Conservation (phyloP, 2,113 vertebrate species). For the Cryptotis parvus region DNA sequence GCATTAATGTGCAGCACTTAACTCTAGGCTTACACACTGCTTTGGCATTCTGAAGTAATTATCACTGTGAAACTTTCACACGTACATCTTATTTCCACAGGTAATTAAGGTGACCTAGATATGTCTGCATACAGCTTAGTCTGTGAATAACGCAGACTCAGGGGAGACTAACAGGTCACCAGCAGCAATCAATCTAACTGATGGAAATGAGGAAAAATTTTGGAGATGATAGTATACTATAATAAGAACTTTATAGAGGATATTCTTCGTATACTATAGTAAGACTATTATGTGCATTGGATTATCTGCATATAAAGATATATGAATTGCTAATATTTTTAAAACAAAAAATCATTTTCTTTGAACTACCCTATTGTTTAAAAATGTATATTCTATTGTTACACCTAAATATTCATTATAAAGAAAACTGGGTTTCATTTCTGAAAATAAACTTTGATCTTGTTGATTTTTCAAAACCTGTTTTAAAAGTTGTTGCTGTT, state of each 20-base stretch:
- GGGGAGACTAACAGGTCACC: constrained; percentile 74
- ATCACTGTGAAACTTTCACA: constrained; percentile 73
- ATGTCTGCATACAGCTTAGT: constrained; percentile 75
- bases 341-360: constrained; percentile 39
- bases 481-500: constrained; percentile 24
- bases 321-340: constrained; percentile 14
- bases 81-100: constrained; percentile 74
- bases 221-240: not conserved
- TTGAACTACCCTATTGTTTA: constrained; percentile 30
- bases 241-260: not conserved
- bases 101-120: constrained; percentile 83
- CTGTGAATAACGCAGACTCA: constrained; percentile 76
- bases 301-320: constrained; percentile 9
- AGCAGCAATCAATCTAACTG: constrained; percentile 74
- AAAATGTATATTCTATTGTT: not conserved
- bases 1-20: not conserved
- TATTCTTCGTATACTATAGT: not conserved
- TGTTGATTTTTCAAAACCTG: constrained; percentile 21
- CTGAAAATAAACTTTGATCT: constrained; percentile 16
- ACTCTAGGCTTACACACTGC: constrained; percentile 25
- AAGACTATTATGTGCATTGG: constrained; percentile 52
- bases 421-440: not conserved
- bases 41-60: constrained; percentile 77
- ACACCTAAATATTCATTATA: not conserved
- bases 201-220: constrained; percentile 57